Conservation (phyloP, 2,888 invertebrate species). For the Geotrupes spiniger region DNA sequence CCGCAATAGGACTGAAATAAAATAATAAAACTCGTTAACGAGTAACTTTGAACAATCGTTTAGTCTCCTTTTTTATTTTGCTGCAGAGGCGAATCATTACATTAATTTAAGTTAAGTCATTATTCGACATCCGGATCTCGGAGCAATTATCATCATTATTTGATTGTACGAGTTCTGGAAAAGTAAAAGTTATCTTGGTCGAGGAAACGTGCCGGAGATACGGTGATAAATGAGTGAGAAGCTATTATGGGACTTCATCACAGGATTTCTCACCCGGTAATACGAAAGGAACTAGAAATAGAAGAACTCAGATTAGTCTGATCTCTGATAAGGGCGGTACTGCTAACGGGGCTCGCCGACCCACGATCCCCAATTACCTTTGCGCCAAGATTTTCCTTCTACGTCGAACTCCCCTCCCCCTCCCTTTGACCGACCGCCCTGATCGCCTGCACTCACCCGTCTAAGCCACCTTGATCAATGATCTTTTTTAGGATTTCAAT, state of each 20-base stretch:
- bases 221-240: conserved; percentile 44
- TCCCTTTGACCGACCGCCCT: conserved; percentile 25
- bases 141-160: conserved; percentile 45
- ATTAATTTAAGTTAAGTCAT: conserved; percentile 46
- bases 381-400: conserved; percentile 31
- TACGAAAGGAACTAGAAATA: conserved; percentile 45
- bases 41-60: conserved; percentile 41
- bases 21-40: conserved; percentile 39
- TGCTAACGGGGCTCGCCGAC: conserved; percentile 28
- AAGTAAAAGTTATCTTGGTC: conserved; percentile 38
- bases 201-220: conserved; percentile 44
- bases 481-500: conserved; percentile 31
- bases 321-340: conserved; percentile 41
- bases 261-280: conserved; percentile 41
- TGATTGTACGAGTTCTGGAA: conserved; percentile 35
- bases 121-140: conserved; percentile 40
- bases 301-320: conserved; percentile 46
- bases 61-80: conserved; percentile 15
- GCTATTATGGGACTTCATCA: conserved; percentile 44
- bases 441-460: conserved; percentile 22
- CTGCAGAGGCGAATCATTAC: conserved; percentile 42
- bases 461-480: conserved; percentile 34
- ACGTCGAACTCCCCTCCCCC: conserved; percentile 11
- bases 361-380: conserved; percentile 35
- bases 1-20: conserved; percentile 29